Evolutionary conservation across 2,888 invertebrate species (phyloP), one percentile per base, ranked within the genome.

Genomic region (Patella pellucida): DNA sequence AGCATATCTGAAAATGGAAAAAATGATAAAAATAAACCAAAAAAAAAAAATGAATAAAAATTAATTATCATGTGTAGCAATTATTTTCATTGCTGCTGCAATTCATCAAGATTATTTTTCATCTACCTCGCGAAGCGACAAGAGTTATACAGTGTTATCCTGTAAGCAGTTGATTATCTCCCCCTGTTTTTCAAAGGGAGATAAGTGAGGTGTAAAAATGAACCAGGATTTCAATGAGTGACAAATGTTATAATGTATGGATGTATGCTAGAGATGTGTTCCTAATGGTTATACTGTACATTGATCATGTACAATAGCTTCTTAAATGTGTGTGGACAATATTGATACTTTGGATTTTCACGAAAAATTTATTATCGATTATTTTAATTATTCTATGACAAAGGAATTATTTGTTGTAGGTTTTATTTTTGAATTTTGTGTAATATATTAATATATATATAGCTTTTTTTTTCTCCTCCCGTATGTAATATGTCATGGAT

Each of bases 241-340:
- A 62, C 14, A 23, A 41, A 41, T 62, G 62, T 62, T 19, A 23
- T 62, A 11, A 62, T 62, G 62, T 62, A 62, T 62, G 62, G 62
- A 62, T 62, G 62, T 62, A 62, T 62, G 62, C 62, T 62, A 62
- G 62, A 62, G 19, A 19, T 62, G 62, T 62, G 62, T 62, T 62
- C 62, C 62, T 62, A 41, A 23, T 62, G 62, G 62, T 23, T 62
- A 41, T 41, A 62, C 19, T 62, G 19, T 62, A 62, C 62, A 62
- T 62, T 19, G 62, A 12, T 62, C 62, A 19, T 62, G 62, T 62
- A 62, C 62, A 23, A 11, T 62, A 62, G 62, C 62, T 23, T 41
- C 41, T 19, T 62, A 62, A 23, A 62, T 62, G 62, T 23, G 62
- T 62, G 62, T 62, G 62, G 62, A 62, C 62, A 23, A 23, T 62